Conservation (phyloP, 2,888 invertebrate species). For the Podabrus alpinus region DNA sequence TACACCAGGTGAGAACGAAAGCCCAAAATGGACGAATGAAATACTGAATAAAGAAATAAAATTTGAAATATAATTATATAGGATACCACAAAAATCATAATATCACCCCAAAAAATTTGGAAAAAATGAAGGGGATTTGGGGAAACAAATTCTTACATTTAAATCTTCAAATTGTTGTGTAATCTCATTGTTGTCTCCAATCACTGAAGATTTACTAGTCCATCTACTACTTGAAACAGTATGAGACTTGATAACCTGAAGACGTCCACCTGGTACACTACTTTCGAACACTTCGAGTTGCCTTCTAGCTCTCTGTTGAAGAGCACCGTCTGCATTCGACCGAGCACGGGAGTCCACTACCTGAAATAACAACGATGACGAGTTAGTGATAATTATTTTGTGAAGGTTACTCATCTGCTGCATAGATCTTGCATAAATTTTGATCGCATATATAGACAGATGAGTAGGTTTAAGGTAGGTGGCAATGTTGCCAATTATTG, state of each 20-base stretch:
- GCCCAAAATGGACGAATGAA: no score
- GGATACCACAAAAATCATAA: no score
- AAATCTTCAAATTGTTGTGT: conserved; percentile 50
- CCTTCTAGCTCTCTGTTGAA: conserved; percentile 59
- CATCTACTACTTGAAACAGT: conserved; percentile 51
- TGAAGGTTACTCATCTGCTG: conserved; percentile 41
- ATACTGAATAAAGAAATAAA: no score
- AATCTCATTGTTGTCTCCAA: conserved; percentile 18
- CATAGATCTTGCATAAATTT: conserved; percentile 28
- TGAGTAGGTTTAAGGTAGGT: conserved; percentile 28
- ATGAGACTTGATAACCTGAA: conserved; percentile 73
- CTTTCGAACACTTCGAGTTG: conserved; percentile 73
- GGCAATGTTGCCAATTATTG: conserved; percentile 25
- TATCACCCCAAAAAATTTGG: no score
- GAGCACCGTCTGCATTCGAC: conserved; percentile 58
- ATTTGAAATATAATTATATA: no score
- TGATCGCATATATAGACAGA: conserved; percentile 22
- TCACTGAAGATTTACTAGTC: conserved; percentile 36
- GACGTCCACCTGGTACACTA: conserved; percentile 67
- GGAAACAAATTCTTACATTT: conserved; percentile 42
- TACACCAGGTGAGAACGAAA: no score
- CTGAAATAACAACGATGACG: conserved; percentile 48
- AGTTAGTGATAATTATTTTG: conserved; percentile 39
- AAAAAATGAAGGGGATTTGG: no score
- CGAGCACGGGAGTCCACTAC: conserved; percentile 61